Conservation (phyloP, 2,888 invertebrate genomes). For the Pristionchus japonicus region DNA sequence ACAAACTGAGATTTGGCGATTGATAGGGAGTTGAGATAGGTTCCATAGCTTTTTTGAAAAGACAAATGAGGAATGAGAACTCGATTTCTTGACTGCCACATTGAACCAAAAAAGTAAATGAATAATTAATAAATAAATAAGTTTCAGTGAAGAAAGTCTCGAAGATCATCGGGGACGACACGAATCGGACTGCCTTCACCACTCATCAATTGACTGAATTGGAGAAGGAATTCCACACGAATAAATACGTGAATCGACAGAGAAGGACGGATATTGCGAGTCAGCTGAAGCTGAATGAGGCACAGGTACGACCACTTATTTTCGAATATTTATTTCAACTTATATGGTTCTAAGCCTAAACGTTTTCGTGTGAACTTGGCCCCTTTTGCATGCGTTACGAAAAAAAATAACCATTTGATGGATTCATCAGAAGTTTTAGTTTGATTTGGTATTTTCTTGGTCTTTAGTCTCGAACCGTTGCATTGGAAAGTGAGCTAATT, state of each 20-base stretch:
- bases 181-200: constrained; percentile 92
- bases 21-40: neutral
- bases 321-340: too few relatives aligned
- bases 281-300: constrained; percentile 94
- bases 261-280: constrained; percentile 97
- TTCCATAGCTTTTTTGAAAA: neutral
- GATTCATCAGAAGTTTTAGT: neutral
- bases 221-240: constrained; percentile 99
- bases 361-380: neutral
- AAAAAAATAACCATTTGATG: too few relatives aligned
- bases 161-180: constrained; percentile 56
- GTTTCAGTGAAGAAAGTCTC: constrained; percentile 39
- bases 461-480: too few relatives aligned
- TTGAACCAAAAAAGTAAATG: neutral
- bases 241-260: constrained; percentile 96
- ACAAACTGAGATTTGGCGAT: neutral
- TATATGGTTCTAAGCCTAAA: neutral
- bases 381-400: neutral
- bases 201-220: constrained; percentile 98
- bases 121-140: neutral
- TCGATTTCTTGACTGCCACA: neutral
- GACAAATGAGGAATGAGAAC: neutral
- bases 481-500: constrained; percentile 64
- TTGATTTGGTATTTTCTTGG: neutral
- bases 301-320: constrained; percentile 85